Base-by-base conservation (phyloP, 2,797 vertebrate genomes). In the Sebastolobus altivelis region DNA sequence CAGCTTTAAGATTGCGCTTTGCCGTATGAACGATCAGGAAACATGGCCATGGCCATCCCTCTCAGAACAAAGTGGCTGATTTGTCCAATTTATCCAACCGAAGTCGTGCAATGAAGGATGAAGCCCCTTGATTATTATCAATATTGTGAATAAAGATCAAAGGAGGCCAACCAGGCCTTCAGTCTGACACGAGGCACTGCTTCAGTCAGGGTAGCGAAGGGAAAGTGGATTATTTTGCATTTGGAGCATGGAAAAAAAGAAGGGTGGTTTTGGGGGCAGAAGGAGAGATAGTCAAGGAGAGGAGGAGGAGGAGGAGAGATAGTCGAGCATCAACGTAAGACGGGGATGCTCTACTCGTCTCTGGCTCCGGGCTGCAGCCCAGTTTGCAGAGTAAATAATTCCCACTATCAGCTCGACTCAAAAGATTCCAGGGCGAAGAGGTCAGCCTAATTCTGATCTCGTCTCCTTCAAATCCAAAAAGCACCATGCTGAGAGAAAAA, bases 341-440 rank as follows among this genome's bases (percentile, higher is more conserved):
- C 65, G 86, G 76, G 58, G 81, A 81, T 79, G 79, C 86, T 90
- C 71, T 58, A 25, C 85, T 92, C 35, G 29, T 89, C 75, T 86
- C 60, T 88, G 67, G 85, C 89, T 92, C 77, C 75, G 67, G 90
- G 89, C 91, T 88, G 85, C 79, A 84, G 85, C 83, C 80, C 82
- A 84, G 69, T 92, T 92, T 89, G 81, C 85, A 82, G 76, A 91
- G 84, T 91, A 93, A 93, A 94, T 90, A 92, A 93, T 89, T 89
- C 82, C 79, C 84, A 88, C 87, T 91, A 92, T 95, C 87, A 87
- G 85, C 87, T 87, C 82, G 72, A 55, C 90, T 94, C 86, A 86
- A 88, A 88, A 90, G 79, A 93, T 83, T 90, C 69, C 75, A 59
- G 87, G 72, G 81, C 90, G 84, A 80, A 88, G 79, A 81, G 93